Evolutionary conservation across 37 sponge, comb jelly and placozoan genomes (phyloP).

Genomic region (Ephydatia muelleri): DNA sequence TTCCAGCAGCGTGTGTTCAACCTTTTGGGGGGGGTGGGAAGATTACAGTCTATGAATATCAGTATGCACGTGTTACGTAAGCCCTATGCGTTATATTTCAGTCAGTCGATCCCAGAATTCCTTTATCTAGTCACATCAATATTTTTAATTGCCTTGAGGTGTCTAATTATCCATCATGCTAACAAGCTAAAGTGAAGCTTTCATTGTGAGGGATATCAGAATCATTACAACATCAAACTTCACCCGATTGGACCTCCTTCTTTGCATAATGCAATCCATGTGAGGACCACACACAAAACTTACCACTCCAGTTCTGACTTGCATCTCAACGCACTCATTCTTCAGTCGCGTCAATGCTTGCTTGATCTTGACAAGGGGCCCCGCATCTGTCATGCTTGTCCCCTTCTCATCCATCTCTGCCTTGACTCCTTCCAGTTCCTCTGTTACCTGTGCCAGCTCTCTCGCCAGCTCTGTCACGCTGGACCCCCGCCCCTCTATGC

Average conservation of each 20-base stretch:
- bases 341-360: conserved; percentile 88
- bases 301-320: conserved; percentile 92
- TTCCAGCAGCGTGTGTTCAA: conserved; percentile 84
- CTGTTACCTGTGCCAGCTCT: conserved; percentile 83
- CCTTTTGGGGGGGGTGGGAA: conserved; percentile 44
- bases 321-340: conserved; percentile 94
- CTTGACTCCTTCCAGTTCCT: conserved; percentile 93
- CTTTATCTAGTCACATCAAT: too few relatives aligned
- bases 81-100: too few relatives aligned
- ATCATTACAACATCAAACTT: neutral
- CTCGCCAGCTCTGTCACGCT: conserved; percentile 85
- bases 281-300: neutral
- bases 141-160: too few relatives aligned
- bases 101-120: too few relatives aligned
- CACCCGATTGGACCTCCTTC: too few relatives aligned
- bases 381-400: conserved; percentile 96
- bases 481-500: conserved; percentile 77
- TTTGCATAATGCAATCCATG: too few relatives aligned
- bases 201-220: neutral
- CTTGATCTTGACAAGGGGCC: conserved; percentile 94
- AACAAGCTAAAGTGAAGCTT: too few relatives aligned
- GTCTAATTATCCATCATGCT: too few relatives aligned
- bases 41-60: neutral
- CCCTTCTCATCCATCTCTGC: conserved; percentile 98
- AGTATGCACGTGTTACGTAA: neutral